Evolutionary conservation across 2,113 vertebrate species (phyloP).

Genomic region (Hippolais icterina): DNA sequence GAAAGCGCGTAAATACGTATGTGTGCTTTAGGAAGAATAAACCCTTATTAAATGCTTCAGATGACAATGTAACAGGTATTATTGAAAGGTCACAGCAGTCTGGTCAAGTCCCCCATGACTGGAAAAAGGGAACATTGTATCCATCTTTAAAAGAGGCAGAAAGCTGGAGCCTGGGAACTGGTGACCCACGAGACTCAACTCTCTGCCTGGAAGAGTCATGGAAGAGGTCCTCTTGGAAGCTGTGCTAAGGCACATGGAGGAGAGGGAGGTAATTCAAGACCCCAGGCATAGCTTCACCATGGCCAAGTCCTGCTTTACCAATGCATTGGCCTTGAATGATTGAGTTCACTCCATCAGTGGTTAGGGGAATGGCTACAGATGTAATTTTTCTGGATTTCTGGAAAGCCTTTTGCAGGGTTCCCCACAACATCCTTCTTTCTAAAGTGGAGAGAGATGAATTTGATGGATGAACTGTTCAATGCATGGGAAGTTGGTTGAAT

Average conservation of each 20-base stretch:
- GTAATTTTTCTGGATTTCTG: neutral
- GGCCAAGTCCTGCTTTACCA: neutral
- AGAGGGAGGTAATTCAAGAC: neutral
- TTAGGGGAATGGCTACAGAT: neutral
- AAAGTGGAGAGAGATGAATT: neutral
- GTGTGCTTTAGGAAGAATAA: neutral
- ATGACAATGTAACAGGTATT: neutral
- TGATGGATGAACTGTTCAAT: neutral
- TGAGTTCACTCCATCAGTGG: neutral
- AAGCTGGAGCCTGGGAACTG: neutral
- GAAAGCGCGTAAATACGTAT: neutral
- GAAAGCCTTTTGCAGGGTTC: neutral
- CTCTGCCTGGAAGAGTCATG: neutral
- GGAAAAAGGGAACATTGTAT: neutral
- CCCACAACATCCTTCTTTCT: neutral
- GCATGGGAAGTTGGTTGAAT: neutral
- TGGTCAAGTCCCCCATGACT: neutral
- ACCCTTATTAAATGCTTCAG: neutral
- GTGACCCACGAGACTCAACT: neutral
- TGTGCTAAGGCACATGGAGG: neutral
- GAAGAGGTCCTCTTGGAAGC: neutral
- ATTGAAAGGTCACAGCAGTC: neutral
- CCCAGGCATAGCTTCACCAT: rapidly evolving
- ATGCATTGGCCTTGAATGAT: neutral
- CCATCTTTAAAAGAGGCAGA: neutral